Base-by-base conservation (phyloP, 2,797 vertebrate species). In the Chromobotia macracanthus region DNA sequence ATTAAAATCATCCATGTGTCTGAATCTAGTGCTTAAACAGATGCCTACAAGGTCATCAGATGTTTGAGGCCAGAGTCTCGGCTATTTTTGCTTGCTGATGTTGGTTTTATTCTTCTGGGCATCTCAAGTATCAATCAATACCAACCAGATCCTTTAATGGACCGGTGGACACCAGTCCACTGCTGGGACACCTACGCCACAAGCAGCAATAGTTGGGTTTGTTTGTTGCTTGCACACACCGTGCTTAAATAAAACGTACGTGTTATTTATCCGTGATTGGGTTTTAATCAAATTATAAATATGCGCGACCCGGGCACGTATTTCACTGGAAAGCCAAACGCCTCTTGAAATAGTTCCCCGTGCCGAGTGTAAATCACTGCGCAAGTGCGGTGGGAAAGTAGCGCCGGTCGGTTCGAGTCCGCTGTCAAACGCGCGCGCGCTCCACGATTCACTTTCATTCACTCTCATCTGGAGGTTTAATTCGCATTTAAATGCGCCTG, bases 91-190 rank as follows among this genome's bases (percentile, higher is more conserved):
- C 72, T 60, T 63, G 53, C 4, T 56, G 46, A 48, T 80, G 3
- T 15, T 48, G 21, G 38, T 16, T 8, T 66, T 38, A 63, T 50
- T 82, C 81, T 80, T 78, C 5, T 11, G 77, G 25, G 80, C 60
- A 8, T 82, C 79, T 88, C 81, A 21, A 79, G 55, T 88, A 79
- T 50, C 86, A 88, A 86, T 88, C 87, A 70, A 88, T 88, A 87
- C 41, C 58, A 72, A 11, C 67, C 41, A 69, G 66, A 76, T 67
- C 68, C 50, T 71, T 9, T 85, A 87, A 85, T 86, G 83, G 85
- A 80, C 84, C 83, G 6, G 0, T n/a, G 71, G 11, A 85, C 77
- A 35, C 53, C 74, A 1, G 56, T 67, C n/a, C 25, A 63, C 46
- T 23, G 19, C 61, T 15, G 8, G n/a, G 5, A 23, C 11, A 7